phyloP scores from a whole-genome alignment of 92 coral and sea anemone genomes.

The Diadumene lineata region DNA sequence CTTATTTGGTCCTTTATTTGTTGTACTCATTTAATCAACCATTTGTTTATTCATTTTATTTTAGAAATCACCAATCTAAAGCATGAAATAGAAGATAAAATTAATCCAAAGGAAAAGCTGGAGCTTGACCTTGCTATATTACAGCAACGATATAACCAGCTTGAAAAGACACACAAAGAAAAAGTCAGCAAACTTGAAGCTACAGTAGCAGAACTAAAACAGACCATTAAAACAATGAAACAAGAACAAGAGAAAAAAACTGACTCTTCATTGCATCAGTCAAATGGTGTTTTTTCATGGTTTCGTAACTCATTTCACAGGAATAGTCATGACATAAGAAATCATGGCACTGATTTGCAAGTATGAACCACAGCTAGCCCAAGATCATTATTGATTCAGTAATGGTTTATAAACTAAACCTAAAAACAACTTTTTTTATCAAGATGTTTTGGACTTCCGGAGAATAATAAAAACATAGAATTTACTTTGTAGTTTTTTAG shows the following conservation, averaged over 20 bases:
- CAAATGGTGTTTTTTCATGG: constrained; percentile 1
- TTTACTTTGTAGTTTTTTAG: too few species aligned
- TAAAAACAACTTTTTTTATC: too few species aligned
- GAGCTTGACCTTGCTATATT: constrained; percentile 25
- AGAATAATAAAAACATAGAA: too few species aligned
- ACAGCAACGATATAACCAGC: constrained; percentile 28
- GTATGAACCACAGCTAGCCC: neutral
- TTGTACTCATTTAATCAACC: too few species aligned
- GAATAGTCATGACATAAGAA: neutral
- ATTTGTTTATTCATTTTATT: too few species aligned
- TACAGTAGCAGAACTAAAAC: constrained; percentile 17
- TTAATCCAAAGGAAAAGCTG: constrained; percentile 7
- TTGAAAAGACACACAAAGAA: constrained; percentile 10
- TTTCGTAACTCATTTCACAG: neutral
- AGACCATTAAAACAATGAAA: constrained; percentile 7
- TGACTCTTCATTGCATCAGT: neutral
- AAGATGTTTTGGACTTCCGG: too few species aligned
- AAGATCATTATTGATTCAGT: too few species aligned
- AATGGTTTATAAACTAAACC: too few species aligned
- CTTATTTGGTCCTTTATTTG: too few species aligned
- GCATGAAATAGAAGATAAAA: constrained; percentile 27
- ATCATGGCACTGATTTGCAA: neutral
- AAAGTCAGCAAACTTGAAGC: constrained; percentile 12
- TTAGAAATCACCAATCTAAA: constrained; percentile 28
- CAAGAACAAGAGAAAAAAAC: constrained; percentile 10